Conservation (phyloP, 2,797 vertebrate genomes). For the Hydrolagus colliei region DNA sequence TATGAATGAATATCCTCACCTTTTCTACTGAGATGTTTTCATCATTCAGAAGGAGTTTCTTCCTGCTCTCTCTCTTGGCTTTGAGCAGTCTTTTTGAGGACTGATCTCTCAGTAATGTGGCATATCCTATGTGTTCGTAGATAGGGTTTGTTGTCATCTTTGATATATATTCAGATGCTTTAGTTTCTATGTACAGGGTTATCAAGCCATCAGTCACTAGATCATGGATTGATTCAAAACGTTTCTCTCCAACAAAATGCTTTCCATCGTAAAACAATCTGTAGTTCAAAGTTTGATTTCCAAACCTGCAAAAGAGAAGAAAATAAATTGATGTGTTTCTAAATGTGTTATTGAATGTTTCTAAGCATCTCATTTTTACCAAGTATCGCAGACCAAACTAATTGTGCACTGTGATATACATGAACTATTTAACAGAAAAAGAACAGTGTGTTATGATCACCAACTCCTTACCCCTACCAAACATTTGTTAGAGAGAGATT, state of each 20-base stretch:
- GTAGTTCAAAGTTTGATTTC: slow-evolving; percentile 92
- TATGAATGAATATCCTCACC: slow-evolving; percentile 55
- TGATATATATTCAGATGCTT: slow-evolving; percentile 94
- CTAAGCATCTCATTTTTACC: background rate
- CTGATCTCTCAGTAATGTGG: slow-evolving; percentile 86
- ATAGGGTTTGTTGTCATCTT: slow-evolving; percentile 98
- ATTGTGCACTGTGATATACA: background rate
- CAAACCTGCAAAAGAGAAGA: slow-evolving; percentile 64
- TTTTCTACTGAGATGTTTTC: slow-evolving; percentile 64
- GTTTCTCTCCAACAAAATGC: slow-evolving; percentile 96
- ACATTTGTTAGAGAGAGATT: too few species aligned
- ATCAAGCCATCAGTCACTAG: slow-evolving; percentile 95
- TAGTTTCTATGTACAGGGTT: slow-evolving; percentile 93
- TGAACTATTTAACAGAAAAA: background rate
- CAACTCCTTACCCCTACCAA: too few species aligned
- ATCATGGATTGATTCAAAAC: slow-evolving; percentile 94
- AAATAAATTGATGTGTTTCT: background rate
- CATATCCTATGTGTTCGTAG: slow-evolving; percentile 90
- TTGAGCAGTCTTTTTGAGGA: slow-evolving; percentile 75
- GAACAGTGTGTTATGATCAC: too few species aligned
- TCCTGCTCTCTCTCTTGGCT: slow-evolving; percentile 69
- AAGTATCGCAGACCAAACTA: background rate
- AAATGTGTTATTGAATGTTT: too few species aligned
- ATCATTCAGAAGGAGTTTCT: slow-evolving; percentile 74
- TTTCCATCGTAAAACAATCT: slow-evolving; percentile 94